Base-by-base conservation (phyloP, 1,140 invertebrate species). In the Drosophila bifasciata region DNA sequence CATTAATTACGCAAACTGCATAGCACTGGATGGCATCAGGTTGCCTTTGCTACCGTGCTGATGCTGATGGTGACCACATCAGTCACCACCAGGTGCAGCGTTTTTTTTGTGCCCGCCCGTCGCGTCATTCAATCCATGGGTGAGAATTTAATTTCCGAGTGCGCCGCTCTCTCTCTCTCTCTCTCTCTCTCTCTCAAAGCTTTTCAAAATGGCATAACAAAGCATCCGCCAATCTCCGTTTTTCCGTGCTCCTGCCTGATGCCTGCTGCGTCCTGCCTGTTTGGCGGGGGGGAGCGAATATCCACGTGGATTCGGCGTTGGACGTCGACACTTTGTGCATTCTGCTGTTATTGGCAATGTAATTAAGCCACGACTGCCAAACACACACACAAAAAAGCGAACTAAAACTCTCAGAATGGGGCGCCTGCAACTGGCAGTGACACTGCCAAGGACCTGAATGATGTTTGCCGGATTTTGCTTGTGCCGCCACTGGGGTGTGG, bases 401-500 rank as follows among this genome's bases (percentile, higher is more conserved):
- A 15, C 13, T 39, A 13, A 21, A 56, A 17, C 16, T 46, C 19
- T 32, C 0, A 25, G 23, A 6, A 11, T 13, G 4, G 32, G 32
- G 11, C 32, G 32, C 32, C 32, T 36, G 32, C 3, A 36, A 13
- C 32, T 36, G 32, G 32, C 32, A 36, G 32, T 36, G 32, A 5
- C 11, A 36, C 32, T 13, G 32, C 32, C 32, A 36, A 11, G 32
- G 32, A 36, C 32, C 32, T 36, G 11, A 11, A 36, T 36, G 32
- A 36, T 5, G 32, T 0, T 17, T 28, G 25, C 25, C 13, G 28
- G 16, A 16, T 49, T 36, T 8, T 15, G 40, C 3, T 49, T 32
- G 44, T 23, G 19, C 19, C n/a, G 43, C 40, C 56, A 61, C 56
- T 52, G 44, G 48, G 71, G 60, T 63, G 71, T 79, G 72, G 76